Percentiles rank a stretch among this genome's conserved stretches.
phyloP scores from a whole-genome alignment of 2,113 vertebrate species.

The Seriola dumerili region DNA sequence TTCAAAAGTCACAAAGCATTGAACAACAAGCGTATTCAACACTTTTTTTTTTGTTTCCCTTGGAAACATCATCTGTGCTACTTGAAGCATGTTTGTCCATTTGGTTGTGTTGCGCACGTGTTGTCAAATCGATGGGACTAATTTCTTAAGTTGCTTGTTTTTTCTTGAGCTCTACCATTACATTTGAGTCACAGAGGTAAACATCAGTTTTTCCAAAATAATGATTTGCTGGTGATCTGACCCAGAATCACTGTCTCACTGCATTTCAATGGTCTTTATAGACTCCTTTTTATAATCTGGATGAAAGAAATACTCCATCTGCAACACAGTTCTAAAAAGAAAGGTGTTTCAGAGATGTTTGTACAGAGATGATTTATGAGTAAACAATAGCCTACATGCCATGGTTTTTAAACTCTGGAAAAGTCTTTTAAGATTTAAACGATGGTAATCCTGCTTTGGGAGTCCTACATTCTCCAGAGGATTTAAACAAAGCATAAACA shows the following conservation, averaged over 20 bases:
- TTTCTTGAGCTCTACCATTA: not conserved
- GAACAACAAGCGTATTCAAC: too few species aligned
- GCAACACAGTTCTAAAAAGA: not conserved
- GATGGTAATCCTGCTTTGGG: not conserved
- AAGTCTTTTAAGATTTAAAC: not conserved
- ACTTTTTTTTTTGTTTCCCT: too few species aligned
- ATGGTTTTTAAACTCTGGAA: not conserved
- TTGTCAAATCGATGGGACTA: too few species aligned
- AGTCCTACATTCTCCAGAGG: not conserved
- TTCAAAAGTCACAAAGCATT: too few species aligned
- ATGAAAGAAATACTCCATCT: not conserved
- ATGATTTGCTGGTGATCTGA: not conserved
- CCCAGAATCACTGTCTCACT: too few species aligned
- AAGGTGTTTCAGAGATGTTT: not conserved
- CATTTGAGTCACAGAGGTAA: too few species aligned
- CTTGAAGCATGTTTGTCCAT: too few species aligned
- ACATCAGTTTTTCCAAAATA: not conserved
- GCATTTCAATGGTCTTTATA: too few species aligned
- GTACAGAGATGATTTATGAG: not conserved
- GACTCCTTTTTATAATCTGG: too few species aligned
- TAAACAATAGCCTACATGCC: not conserved
- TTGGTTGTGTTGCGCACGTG: too few species aligned
- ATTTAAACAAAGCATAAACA: conserved; percentile 11
- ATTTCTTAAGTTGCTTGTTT: too few species aligned
- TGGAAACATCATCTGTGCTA: too few species aligned